Evolutionary conservation across 2,797 vertebrate species (phyloP), one percentile per base, ranked within the genome.

Genomic region (Rhynchotus rufescens): DNA sequence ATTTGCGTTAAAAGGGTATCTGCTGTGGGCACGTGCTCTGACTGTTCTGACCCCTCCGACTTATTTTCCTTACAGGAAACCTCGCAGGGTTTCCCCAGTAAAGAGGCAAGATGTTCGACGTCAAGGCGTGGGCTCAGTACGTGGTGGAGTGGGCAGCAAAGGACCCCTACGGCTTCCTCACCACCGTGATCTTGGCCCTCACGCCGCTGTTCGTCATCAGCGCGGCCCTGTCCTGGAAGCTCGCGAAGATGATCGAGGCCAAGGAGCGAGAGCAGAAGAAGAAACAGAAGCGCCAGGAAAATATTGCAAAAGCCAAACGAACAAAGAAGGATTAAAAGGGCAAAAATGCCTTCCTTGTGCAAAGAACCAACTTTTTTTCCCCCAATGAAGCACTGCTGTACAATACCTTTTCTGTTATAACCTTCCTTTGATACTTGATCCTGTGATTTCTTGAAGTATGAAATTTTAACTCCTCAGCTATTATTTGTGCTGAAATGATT

Each of bases 211-310:
- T 99, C 89, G 97, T 99, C 45, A 99, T 99, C 80, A 99, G 99
- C 5, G 99, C 99, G 2, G 97, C 98, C 9, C 97, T 99, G 86
- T 99, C 99, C 5, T 99, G 99, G 99, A 99, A 99, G 97, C 97
- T 99, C 86, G 99, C 99, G 94, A 99, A 99, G 97, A 99, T 99
- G 99, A 99, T 99, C 44, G 99, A 99, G 97, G 98, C 98, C 87
- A 98, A 98, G 68, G 99, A 99, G 91, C 98, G 98, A 59, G 99
- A 99, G 86, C 99, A 99, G 93, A 99, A 99, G 97, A 99, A 99
- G 97, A 99, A 99, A 94, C 99, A 99, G 97, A 99, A 99, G 93
- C 98, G 99, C 44, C 99, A 99, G 94, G 99, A 99, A 97, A 99
- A 99, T 95, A 99, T 99, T 93, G 98, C 98, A 88, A 99, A 99